These are phyloP conservation scores for Melierax canorus DNA, from an alignment of 2,113 vertebrate genomes.

Conservation along the genomic window DNA sequence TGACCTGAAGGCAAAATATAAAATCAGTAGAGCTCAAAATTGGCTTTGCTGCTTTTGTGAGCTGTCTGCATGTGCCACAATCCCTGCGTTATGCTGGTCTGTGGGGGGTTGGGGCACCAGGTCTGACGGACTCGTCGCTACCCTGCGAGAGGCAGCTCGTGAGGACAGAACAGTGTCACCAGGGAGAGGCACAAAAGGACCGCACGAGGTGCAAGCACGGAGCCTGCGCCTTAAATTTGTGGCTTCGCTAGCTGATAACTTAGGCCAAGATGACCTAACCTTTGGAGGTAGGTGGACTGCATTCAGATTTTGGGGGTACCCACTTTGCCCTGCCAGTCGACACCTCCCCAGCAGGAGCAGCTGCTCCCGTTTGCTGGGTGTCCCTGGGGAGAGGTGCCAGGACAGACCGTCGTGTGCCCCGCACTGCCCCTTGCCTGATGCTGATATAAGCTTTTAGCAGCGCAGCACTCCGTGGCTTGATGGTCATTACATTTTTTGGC, in stretches of 20 bases:
- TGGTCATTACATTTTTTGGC: neutral
- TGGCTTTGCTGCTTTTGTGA: slow-evolving; percentile 26
- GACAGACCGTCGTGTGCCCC: accelerated
- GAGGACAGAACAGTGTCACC: neutral
- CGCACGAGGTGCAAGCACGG: accelerated
- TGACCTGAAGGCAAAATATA: slow-evolving; percentile 57
- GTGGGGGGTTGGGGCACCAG: neutral
- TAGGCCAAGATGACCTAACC: neutral
- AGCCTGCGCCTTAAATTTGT: neutral
- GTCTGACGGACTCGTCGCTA: accelerated
- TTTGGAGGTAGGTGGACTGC: neutral
- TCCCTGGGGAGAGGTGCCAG: accelerated
- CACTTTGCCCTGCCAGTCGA: neutral
- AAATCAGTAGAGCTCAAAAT: slow-evolving; percentile 41
- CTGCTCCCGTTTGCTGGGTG: neutral
- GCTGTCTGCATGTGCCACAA: neutral
- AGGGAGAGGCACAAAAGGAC: neutral
- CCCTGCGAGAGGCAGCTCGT: accelerated
- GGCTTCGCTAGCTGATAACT: neutral
- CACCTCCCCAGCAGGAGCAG: neutral
- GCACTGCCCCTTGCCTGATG: neutral
- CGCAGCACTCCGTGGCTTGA: neutral
- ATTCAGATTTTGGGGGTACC: neutral
- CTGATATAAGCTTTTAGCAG: neutral
- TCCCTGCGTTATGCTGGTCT: neutral